Percentiles rank a stretch among this genome's conserved stretches.
Conservation (phyloP, 2,113 vertebrate genomes). For the Passer montanus region DNA sequence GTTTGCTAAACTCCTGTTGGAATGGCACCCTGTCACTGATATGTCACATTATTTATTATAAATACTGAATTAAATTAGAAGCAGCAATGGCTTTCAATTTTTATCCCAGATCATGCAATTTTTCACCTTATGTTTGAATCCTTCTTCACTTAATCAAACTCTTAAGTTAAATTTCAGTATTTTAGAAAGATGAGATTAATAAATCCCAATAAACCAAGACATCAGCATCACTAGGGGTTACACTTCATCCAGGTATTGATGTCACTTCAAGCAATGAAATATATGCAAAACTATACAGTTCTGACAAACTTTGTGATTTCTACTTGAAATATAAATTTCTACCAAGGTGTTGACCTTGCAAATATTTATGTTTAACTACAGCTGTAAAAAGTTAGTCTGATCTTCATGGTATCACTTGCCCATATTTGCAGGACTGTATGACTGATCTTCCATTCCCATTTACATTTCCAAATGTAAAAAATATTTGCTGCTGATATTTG, state of each 20-base stretch:
- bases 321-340: neutral
- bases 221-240: neutral
- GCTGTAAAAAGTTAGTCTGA: neutral
- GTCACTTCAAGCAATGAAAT: neutral
- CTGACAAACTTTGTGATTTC: neutral
- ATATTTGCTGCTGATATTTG: neutral
- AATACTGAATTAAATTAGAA: neutral
- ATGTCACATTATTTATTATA: neutral
- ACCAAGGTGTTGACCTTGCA: neutral
- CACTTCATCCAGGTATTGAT: neutral
- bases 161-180: neutral
- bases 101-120: neutral
- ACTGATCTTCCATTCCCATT: neutral
- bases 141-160: neutral
- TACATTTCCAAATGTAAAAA: neutral
- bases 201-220: neutral
- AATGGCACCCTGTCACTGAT: neutral
- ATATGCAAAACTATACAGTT: neutral
- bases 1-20: neutral
- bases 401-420: neutral
- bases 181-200: neutral
- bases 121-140: neutral
- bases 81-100: neutral
- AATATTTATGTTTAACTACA: neutral
- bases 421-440: neutral